A percentile compares a stretch with the other conserved stretches of the same genome.
phyloP scores from a whole-genome alignment of 2,797 vertebrate species.

The Furcifer pardalis region DNA sequence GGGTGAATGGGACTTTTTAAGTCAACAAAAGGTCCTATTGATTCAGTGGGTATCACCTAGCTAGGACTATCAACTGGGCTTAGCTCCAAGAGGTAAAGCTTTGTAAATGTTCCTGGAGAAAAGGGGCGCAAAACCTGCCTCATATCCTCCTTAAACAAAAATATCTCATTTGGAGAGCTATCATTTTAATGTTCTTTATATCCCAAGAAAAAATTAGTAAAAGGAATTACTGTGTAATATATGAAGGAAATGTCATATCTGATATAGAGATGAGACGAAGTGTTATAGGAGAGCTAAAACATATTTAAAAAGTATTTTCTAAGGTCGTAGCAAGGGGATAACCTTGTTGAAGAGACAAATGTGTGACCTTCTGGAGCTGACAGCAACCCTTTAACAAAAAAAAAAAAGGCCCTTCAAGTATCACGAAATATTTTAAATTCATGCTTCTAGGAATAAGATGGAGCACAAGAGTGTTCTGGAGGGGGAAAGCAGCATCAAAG shows the following conservation, averaged over 20 bases:
- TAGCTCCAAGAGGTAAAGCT: not conserved
- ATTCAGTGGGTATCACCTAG: no score
- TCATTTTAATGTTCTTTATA: constrained; percentile 1
- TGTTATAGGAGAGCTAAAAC: constrained; percentile 28
- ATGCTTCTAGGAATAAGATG: constrained; percentile 48
- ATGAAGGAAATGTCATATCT: not conserved
- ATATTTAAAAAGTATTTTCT: constrained; percentile 40
- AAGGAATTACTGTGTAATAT: not conserved
- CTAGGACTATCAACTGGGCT: not conserved
- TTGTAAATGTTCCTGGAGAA: not conserved
- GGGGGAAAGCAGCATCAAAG: constrained; percentile 41
- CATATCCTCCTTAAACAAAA: not conserved
- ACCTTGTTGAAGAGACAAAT: constrained; percentile 53
- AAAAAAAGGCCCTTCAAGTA: constrained; percentile 52
- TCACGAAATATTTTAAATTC: constrained; percentile 64
- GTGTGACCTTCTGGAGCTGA: constrained; percentile 47
- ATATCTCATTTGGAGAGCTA: not conserved
- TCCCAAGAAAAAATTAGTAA: not conserved
- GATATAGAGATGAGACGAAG: constrained; percentile 16
- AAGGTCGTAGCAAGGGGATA: constrained; percentile 31
- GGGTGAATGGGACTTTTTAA: no score
- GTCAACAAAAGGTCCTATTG: not conserved
- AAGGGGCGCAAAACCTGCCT: not conserved
- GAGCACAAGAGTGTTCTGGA: constrained; percentile 54
- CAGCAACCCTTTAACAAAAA: constrained; percentile 60